These are phyloP conservation scores for Lichenostomus cassidix DNA, from an alignment of 2,113 vertebrate genomes.

Conservation along the genomic window DNA sequence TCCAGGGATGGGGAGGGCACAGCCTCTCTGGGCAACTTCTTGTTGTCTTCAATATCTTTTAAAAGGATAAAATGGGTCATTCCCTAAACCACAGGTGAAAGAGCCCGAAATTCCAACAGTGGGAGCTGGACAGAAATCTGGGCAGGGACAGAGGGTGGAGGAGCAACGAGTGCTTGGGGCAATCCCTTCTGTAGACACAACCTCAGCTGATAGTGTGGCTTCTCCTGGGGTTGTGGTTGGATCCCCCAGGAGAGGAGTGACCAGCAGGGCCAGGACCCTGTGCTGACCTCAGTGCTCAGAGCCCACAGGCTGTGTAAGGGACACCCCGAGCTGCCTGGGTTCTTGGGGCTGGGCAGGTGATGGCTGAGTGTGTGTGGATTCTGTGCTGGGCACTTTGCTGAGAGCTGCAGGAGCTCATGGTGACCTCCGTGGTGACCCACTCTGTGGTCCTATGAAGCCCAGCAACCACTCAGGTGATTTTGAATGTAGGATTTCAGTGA, in stretches of 20 bases:
- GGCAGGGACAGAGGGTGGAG: neutral
- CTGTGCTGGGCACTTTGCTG: neutral
- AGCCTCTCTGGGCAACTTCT: neutral
- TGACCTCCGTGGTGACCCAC: too few relatives aligned
- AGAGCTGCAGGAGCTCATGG: neutral
- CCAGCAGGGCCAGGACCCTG: neutral
- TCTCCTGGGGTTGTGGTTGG: neutral
- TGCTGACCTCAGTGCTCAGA: neutral
- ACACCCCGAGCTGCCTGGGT: fast-evolving
- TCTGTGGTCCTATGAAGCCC: neutral
- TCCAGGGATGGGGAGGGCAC: neutral
- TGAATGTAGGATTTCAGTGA: neutral
- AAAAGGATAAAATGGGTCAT: too few relatives aligned
- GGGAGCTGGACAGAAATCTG: neutral
- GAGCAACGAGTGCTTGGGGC: fast-evolving
- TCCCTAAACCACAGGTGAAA: fast-evolving
- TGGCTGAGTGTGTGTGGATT: neutral
- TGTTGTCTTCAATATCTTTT: neutral
- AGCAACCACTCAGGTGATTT: fast-evolving
- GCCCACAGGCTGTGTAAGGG: neutral
- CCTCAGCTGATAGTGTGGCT: neutral
- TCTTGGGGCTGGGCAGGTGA: neutral
- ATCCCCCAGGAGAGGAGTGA: neutral
- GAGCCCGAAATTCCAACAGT: neutral
- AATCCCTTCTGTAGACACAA: neutral